A percentile compares a stretch with the other conserved stretches of the same genome.
phyloP scores from a whole-genome alignment of 2,113 vertebrate genomes.

The Charina bottae region DNA sequence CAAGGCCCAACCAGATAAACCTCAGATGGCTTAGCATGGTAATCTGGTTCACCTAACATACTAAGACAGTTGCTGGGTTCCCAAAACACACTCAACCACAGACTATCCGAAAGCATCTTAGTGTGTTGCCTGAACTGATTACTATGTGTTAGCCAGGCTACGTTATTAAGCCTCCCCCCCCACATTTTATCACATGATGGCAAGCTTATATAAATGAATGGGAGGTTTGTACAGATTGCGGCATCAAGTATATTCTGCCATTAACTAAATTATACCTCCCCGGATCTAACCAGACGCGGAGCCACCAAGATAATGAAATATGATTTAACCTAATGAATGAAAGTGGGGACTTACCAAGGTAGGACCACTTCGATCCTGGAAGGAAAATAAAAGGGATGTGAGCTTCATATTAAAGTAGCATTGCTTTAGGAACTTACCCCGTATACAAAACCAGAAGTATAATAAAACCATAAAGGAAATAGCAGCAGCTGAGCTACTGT shows the following conservation, averaged over 20 bases:
- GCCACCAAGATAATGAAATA: slow-evolving; percentile 8
- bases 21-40: not conserved
- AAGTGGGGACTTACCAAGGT: slow-evolving; percentile 82
- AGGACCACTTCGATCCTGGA: slow-evolving; percentile 88
- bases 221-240: not conserved
- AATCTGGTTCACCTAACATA: not conserved
- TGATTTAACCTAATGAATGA: not conserved
- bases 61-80: not conserved
- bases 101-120: not conserved
- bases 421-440: not conserved
- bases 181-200: not conserved
- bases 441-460: not conserved
- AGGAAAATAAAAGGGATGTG: slow-evolving; percentile 54
- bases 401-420: not conserved
- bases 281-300: not conserved
- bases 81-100: not conserved
- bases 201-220: not conserved
- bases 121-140: not conserved
- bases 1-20: not conserved
- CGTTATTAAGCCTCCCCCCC: not conserved
- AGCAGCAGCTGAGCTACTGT: not conserved
- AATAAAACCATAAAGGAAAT: not conserved
- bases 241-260: not conserved
- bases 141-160: not conserved
- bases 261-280: not conserved